These are phyloP conservation scores for Sinonovacula constricta DNA, from an alignment of 1,140 invertebrate genomes.

Conservation along the genomic window DNA sequence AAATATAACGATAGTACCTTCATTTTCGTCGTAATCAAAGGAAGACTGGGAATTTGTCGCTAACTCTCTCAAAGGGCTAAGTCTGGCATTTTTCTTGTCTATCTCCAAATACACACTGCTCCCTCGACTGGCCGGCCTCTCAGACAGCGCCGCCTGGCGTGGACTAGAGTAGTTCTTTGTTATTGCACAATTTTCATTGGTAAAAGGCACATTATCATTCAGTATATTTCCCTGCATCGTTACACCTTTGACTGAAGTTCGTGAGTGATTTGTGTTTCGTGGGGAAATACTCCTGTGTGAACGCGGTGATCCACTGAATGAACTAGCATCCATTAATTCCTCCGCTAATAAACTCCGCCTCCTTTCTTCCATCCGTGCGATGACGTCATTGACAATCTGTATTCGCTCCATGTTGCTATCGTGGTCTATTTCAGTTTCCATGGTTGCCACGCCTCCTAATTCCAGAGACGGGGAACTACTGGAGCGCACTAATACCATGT, in stretches of 20 bases:
- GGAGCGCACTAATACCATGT: no score
- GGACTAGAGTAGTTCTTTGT: conserved; percentile 35
- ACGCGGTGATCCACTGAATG: neutral
- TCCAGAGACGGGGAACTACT: no score
- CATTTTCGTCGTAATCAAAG: conserved; percentile 35
- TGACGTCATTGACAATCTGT: no score
- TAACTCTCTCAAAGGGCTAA: neutral
- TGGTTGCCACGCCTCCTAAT: no score
- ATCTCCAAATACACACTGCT: neutral
- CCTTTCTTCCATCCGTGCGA: conserved; percentile 35
- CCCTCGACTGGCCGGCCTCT: neutral
- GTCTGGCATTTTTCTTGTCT: neutral
- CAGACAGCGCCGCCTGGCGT: conserved; percentile 19
- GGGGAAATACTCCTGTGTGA: neutral
- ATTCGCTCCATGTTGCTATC: no score
- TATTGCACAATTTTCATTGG: conserved; percentile 47
- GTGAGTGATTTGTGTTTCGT: neutral
- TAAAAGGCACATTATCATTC: conserved; percentile 14
- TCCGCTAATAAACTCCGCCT: conserved; percentile 21
- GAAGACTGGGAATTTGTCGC: neutral
- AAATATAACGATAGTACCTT: conserved; percentile 21
- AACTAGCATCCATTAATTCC: neutral
- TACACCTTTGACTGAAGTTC: neutral
- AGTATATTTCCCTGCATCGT: neutral
- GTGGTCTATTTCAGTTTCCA: no score